Base-by-base conservation (phyloP, 1,140 invertebrate species). In the Procambarus clarkii region DNA sequence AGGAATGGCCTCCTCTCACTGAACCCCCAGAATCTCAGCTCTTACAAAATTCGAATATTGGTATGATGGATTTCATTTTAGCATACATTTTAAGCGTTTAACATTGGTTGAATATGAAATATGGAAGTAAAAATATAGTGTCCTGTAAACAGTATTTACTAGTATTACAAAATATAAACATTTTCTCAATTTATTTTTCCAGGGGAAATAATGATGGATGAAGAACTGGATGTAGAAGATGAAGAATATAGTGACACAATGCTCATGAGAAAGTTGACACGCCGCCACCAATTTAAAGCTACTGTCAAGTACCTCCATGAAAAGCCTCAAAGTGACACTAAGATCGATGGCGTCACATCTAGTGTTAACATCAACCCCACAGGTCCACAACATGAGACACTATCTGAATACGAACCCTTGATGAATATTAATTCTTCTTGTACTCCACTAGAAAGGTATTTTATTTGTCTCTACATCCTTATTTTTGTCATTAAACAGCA, bases 271-370 rank as follows among this genome's bases (percentile, higher is more conserved):
- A 86, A 87, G 69, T 34, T 91, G 60, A 86, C 90, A 0, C 76
- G 79, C 21, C 78, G 85, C 3, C 90, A 91, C 34, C 76, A 48
- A 8, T 91, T 91, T 58, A 81, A 82, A 44, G 90, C 90, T 5
- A 76, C 78, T 58, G 84, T 91, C 34, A 87, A 81, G 69, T 84
- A 90, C 34, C n/a, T 60, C 5, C 48, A 64, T 11, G 45, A 78
- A 60, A 79, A 81, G 18, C 34, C 34, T 13, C 15, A 54, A 50
- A 69, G 48, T 44, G 24, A n/a, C 8, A 45, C 46, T 15, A 50
- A 50, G 15, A 44, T 46, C 15, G 18, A 60, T 44, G 60, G 13
- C 7, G 46, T 7, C 18, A 11, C 11, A 21, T 15, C 44, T 45
- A 81, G 0, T 69, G 5, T 71, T 18, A 48, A 44, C 34, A 60